Conservation (phyloP, 2,888 invertebrate species). For the Strigamia maritima region DNA sequence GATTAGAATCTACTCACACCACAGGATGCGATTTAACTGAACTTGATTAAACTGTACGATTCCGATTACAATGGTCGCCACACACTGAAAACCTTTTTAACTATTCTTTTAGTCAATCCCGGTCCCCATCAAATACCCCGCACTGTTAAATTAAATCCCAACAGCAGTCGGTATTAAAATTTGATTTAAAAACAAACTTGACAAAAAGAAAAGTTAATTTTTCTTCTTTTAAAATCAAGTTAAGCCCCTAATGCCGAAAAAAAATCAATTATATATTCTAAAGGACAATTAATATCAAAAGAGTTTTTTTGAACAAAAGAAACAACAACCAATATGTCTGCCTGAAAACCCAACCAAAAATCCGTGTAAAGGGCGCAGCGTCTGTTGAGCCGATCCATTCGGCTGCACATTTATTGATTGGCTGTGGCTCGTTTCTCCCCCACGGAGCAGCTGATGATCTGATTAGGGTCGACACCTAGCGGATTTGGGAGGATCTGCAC, state of each 20-base stretch:
- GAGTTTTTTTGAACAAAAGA: not conserved
- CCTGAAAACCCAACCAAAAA: not conserved
- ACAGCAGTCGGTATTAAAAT: not conserved
- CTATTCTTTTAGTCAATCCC: not conserved
- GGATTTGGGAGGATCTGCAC: conserved; percentile 24
- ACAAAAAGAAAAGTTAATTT: not conserved
- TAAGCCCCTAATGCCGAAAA: not conserved
- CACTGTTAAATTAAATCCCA: not conserved
- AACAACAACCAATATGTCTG: conserved; percentile 7
- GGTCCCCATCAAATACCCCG: not conserved
- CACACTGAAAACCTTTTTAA: not conserved
- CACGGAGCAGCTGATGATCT: conserved; percentile 27
- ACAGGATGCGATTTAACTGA: conserved; percentile 15
- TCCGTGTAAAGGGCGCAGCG: conserved; percentile 14
- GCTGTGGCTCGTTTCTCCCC: conserved; percentile 29
- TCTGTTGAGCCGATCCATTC: conserved; percentile 24
- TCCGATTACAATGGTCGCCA: not conserved
- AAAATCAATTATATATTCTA: not conserved
- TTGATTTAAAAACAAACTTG: not conserved
- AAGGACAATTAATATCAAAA: not conserved
- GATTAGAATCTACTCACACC: conserved; percentile 5
- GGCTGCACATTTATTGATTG: conserved; percentile 29
- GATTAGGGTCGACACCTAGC: conserved; percentile 29
- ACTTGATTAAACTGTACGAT: not conserved
- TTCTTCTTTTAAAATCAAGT: not conserved